Percentiles rank a stretch among this genome's conserved stretches.
Evolutionary conservation across 2,888 invertebrate species (phyloP).

Genomic region (Polydrusus cervinus): DNA sequence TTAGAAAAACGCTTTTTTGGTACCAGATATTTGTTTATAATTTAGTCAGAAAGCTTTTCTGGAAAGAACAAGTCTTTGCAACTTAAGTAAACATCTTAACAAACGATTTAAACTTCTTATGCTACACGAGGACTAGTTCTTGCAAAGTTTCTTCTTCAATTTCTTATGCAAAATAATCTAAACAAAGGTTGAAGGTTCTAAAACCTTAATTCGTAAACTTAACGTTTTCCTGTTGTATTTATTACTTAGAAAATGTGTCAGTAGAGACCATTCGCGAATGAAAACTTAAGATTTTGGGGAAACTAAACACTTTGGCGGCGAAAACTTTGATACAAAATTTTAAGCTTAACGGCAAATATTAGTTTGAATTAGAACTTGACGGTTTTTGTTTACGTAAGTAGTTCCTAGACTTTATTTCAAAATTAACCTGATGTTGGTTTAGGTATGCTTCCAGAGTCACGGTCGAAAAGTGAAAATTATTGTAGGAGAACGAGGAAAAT

Average conservation of each 20-base stretch:
- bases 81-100: too few relatives aligned
- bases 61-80: too few relatives aligned
- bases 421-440: too few relatives aligned
- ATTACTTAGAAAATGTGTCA: background rate
- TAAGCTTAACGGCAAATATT: background rate
- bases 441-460: background rate
- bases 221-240: slow-evolving; percentile 10
- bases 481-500: too few relatives aligned
- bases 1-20: too few relatives aligned
- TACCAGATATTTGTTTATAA: too few relatives aligned
- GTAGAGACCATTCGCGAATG: background rate
- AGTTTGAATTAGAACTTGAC: background rate
- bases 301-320: background rate
- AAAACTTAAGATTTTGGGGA: background rate
- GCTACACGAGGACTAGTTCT: background rate
- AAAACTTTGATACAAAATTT: slow-evolving; percentile 9
- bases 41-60: too few relatives aligned
- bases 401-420: background rate
- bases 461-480: too few relatives aligned
- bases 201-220: background rate
- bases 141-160: background rate
- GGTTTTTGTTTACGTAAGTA: background rate
- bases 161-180: background rate
- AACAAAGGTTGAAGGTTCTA: background rate
- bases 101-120: background rate